Evolutionary conservation across 1,140 invertebrate genomes (phyloP), one percentile per base, ranked within the genome.

Genomic region (Camponotus pennsylvanicus): DNA sequence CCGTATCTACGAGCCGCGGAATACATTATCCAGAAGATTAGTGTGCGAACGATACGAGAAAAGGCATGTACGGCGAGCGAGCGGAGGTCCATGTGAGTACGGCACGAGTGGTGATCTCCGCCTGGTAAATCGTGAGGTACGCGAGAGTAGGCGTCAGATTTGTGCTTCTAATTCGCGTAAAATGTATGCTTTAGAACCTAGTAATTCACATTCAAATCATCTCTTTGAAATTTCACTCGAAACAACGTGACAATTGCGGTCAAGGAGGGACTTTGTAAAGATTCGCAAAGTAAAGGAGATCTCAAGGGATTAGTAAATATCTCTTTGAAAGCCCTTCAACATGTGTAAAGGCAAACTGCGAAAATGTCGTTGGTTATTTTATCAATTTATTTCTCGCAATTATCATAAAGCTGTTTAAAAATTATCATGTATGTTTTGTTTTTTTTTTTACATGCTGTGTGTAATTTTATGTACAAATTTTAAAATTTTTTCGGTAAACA

Each of bases 21-120:
- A 92, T 92, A 92, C 87, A 92, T 92, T 92, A 92, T 89, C 89
- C 71, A 76, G 88, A 91, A 92, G 92, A 92, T 92, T 92, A 91
- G 91, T 92, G 92, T 93, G 92, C 91, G 91, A 93, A 92, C 90
- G 90, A 87, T 89, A 92, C 85, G 77, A 88, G 88, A 90, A 73
- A 86, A 89, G 89, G 79, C 80, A 90, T 69, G 88, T 75, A 59
- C 86, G 78, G 59, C 64, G 37, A 70, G 85, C 59, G 77, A 77
- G 69, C 18, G 71, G 87, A 67, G 86, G 86, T 88, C 73, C 86
- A 52, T 79, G 82, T 59, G 82, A 86, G 85, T 55, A 70, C 63
- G 55, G 75, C 77, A 69, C 71, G 77, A 78, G 66, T 70, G 63
- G 34, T 34, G 55, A 84, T 64, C 69, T 71, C 59, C 66, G 42